These are phyloP conservation scores for Dufourea novaeangliae DNA, from an alignment of 1,140 invertebrate species.

Conservation along the genomic window DNA sequence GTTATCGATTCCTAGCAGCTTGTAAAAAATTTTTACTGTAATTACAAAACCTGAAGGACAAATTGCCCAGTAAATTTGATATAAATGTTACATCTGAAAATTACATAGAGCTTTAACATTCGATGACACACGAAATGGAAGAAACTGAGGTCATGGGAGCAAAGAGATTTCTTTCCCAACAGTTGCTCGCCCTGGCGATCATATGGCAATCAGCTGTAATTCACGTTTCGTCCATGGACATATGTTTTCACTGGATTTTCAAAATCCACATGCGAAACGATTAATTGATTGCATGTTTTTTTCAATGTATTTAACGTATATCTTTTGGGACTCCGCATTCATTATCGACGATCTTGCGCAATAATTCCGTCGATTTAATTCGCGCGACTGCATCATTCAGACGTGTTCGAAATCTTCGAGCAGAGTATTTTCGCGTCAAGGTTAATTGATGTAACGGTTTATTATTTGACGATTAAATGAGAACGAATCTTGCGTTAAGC, in stretches of 20 bases:
- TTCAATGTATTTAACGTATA: neutral
- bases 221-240: slow-evolving; percentile 32
- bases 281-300: neutral
- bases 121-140: neutral
- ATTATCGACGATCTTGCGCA: slow-evolving; percentile 12
- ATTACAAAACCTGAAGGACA: rapidly evolving
- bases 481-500: slow-evolving; percentile 12
- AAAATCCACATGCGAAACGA: neutral
- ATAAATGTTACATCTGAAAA: no score
- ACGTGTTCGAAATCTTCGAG: slow-evolving; percentile 13
- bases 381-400: neutral
- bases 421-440: slow-evolving; percentile 31
- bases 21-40: rapidly evolving
- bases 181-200: slow-evolving; percentile 68
- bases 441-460: slow-evolving; percentile 45
- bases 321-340: neutral
- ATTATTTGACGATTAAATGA: slow-evolving; percentile 29
- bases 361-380: neutral
- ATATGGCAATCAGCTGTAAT: slow-evolving; percentile 77
- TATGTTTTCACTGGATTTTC: slow-evolving; percentile 4
- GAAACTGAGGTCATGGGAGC: neutral
- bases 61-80: no score
- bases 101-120: neutral
- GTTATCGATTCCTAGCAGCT: neutral
- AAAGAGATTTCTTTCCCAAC: slow-evolving; percentile 8